Percentiles rank a stretch among this genome's conserved stretches.
Evolutionary conservation across 1,140 invertebrate genomes (phyloP).

Genomic region (Drosophila baimaii): DNA sequence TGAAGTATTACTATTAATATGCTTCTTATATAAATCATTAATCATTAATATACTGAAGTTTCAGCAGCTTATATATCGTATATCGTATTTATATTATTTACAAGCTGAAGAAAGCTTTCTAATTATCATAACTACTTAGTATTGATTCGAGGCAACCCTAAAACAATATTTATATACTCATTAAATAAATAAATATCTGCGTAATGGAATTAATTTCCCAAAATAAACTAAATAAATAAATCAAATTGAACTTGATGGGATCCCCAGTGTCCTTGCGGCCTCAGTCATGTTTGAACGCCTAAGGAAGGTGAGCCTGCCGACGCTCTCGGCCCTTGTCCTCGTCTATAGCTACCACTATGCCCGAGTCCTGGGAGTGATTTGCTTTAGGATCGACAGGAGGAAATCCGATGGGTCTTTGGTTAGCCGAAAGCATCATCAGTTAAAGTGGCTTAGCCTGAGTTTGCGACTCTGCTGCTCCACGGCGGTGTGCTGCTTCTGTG

Average conservation of each 20-base stretch:
- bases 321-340: conserved; percentile 29
- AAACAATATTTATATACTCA: neutral
- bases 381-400: conserved; percentile 27
- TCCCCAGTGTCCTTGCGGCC: too few species aligned
- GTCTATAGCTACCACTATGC: conserved; percentile 32
- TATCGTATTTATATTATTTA: too few species aligned
- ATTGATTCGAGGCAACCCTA: neutral
- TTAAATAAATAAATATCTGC: neutral
- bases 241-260: neutral
- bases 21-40: neutral
- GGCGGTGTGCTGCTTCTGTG: conserved; percentile 13
- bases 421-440: conserved; percentile 17
- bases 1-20: neutral
- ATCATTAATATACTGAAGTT: neutral
- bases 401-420: conserved; percentile 9
- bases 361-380: conserved; percentile 35
- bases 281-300: conserved; percentile 35
- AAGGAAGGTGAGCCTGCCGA: conserved; percentile 20
- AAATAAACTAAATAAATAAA: conserved; percentile 1
- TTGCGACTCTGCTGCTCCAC: conserved; percentile 10
- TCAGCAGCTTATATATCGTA: too few species aligned
- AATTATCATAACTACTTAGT: neutral
- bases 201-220: neutral
- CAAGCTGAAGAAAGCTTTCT: neutral
- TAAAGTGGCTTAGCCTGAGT: conserved; percentile 58